These are phyloP conservation scores for Tipula confusa DNA, from an alignment of 2,888 invertebrate genomes.

Conservation along the genomic window DNA sequence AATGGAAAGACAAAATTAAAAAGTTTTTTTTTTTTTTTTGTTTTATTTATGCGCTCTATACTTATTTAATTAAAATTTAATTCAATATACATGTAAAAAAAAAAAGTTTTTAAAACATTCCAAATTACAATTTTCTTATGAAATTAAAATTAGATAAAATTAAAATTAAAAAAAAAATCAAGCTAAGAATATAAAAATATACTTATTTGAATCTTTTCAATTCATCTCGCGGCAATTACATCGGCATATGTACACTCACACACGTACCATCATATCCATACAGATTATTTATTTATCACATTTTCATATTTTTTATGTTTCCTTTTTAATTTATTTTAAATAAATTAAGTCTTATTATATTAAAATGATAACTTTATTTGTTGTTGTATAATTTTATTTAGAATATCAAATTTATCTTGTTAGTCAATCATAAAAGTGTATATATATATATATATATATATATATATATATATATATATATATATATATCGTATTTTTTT, in stretches of 20 bases:
- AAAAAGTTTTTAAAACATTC: neutral
- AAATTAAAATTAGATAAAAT: neutral
- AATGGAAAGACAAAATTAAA: neutral
- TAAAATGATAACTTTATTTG: neutral
- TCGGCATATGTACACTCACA: neutral
- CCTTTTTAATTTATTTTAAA: neutral
- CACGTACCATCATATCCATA: neutral
- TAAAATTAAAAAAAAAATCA: neutral
- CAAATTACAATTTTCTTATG: neutral
- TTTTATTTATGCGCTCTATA: conserved; percentile 12
- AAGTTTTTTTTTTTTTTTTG: too few relatives aligned
- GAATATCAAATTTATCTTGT: neutral
- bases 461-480: neutral
- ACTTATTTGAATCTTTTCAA: neutral
- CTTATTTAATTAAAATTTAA: conserved; percentile 25
- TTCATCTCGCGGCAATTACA: neutral
- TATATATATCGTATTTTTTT: neutral
- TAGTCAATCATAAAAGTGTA: neutral
- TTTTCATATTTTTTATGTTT: neutral
- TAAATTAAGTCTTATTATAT: neutral
- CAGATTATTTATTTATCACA: neutral
- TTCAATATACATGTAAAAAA: neutral
- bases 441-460: neutral
- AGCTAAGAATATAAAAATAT: neutral
- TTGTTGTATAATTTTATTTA: neutral